Percentiles rank a stretch among this genome's conserved stretches.
Evolutionary conservation across 2,797 vertebrate genomes (phyloP).

Genomic region (Podarcis lilfordi): DNA sequence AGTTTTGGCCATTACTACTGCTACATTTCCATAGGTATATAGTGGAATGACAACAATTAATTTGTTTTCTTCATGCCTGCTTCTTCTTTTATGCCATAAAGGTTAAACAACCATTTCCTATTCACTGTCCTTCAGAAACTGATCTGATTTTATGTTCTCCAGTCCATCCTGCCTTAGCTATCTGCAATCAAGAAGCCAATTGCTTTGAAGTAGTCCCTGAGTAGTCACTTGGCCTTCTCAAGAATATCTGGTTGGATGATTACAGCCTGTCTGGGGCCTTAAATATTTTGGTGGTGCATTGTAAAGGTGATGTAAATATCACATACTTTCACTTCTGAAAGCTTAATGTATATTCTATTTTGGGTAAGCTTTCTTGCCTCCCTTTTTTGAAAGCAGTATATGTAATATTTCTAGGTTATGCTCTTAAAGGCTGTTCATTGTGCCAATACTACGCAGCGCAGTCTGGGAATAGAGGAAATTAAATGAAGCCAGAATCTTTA

Average conservation of each 20-base stretch:
- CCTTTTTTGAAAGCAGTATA: slow-evolving; percentile 22
- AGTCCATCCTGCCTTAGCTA: background rate
- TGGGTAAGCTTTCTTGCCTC: background rate
- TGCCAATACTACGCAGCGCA: background rate
- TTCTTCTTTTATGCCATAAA: background rate
- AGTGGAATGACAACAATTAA: background rate
- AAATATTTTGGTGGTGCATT: background rate
- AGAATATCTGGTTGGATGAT: slow-evolving; percentile 6
- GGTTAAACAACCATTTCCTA: background rate
- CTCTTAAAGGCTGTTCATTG: slow-evolving; percentile 43
- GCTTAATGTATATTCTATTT: slow-evolving; percentile 21
- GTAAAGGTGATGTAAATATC: background rate
- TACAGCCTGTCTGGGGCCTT: background rate
- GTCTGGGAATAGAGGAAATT: slow-evolving; percentile 36
- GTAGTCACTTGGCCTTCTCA: slow-evolving; percentile 8
- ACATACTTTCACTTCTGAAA: background rate
- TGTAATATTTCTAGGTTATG: slow-evolving; percentile 45
- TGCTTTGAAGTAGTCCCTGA: slow-evolving; percentile 13
- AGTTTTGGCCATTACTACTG: background rate
- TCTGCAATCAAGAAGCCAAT: slow-evolving; percentile 11
- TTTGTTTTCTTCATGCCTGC: background rate
- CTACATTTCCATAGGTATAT: background rate
- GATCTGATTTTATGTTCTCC: background rate
- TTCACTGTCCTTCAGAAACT: background rate
- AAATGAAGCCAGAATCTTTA: slow-evolving; percentile 29